Percentiles rank a stretch among this genome's conserved stretches.
These are phyloP conservation scores for Parelbella ahira DNA, from an alignment of 2,888 invertebrate genomes.

Conservation along the genomic window DNA sequence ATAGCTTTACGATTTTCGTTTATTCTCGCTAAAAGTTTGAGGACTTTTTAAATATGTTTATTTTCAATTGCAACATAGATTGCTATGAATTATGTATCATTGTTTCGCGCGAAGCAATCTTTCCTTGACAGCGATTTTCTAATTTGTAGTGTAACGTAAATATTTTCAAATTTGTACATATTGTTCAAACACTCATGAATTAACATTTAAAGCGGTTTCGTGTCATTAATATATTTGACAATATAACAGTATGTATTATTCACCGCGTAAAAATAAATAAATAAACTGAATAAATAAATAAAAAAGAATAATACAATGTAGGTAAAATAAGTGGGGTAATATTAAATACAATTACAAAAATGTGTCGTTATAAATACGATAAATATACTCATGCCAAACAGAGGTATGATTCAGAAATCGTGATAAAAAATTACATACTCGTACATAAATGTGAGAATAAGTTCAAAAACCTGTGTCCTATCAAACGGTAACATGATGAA, in stretches of 20 bases:
- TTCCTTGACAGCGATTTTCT: constrained; percentile 14
- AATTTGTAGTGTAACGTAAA: constrained; percentile 13
- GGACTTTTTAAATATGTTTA: constrained; percentile 22
- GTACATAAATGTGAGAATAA: constrained; percentile 38
- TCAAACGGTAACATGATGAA: constrained; percentile 43
- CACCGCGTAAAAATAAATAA: constrained; percentile 25
- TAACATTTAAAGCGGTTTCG: constrained; percentile 17
- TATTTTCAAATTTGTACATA: constrained; percentile 7
- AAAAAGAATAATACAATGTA: constrained; percentile 22
- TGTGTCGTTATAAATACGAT: constrained; percentile 28
- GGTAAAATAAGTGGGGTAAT: constrained; percentile 23
- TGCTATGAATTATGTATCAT: constrained; percentile 21
- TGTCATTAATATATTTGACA: constrained; percentile 6
- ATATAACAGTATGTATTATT: constrained; percentile 3
- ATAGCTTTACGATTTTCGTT: constrained; percentile 18
- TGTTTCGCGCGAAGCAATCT: constrained; percentile 18
- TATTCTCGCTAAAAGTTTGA: constrained; percentile 15
- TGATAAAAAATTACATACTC: constrained; percentile 51
- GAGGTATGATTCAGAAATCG: constrained; percentile 36
- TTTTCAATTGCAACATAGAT: constrained; percentile 21
- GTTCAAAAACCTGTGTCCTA: constrained; percentile 36
- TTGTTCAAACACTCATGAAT: constrained; percentile 2
- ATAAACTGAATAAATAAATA: constrained; percentile 5
- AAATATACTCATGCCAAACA: constrained; percentile 62
- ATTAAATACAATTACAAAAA: constrained; percentile 28